Evolutionary conservation across 2,113 vertebrate species (phyloP).

Genomic region (Rousettus leschenaultii): DNA sequence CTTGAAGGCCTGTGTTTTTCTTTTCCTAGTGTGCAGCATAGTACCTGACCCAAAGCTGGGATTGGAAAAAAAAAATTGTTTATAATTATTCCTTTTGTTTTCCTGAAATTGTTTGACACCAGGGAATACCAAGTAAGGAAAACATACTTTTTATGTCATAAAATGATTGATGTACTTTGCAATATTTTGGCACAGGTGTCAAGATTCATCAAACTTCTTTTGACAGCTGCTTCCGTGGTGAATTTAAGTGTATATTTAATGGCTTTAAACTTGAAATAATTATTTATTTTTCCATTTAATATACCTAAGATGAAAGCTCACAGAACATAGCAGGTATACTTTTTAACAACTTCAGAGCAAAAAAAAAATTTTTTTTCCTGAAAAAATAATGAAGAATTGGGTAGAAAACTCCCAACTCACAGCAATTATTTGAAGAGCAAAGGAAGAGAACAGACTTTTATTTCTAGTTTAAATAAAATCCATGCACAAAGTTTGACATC

Average conservation of each 20-base stretch:
- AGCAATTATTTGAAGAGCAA: not conserved
- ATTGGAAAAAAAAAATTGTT: not conserved
- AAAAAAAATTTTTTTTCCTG: not conserved
- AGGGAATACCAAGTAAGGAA: not conserved
- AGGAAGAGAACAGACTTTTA: not conserved
- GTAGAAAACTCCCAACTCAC: not conserved
- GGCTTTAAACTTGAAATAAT: constrained; percentile 20
- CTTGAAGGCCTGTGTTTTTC: not conserved
- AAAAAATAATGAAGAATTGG: not conserved
- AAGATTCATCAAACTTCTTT: not conserved
- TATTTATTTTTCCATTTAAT: not conserved
- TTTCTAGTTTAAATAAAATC: constrained; percentile 42
- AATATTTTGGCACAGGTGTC: not conserved
- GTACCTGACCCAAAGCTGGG: not conserved
- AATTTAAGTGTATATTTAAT: not conserved
- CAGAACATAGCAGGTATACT: not conserved
- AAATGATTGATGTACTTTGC: not conserved
- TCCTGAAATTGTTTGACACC: not conserved
- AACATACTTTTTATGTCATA: not conserved
- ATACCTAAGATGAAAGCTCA: not conserved
- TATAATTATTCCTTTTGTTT: not conserved
- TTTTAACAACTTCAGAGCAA: not conserved
- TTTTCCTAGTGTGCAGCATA: not conserved
- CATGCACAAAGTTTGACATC: constrained; percentile 33
- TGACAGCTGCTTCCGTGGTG: not conserved